Evolutionary conservation across 2,888 invertebrate species (phyloP).

Genomic region (Rhynchonema sp.): DNA sequence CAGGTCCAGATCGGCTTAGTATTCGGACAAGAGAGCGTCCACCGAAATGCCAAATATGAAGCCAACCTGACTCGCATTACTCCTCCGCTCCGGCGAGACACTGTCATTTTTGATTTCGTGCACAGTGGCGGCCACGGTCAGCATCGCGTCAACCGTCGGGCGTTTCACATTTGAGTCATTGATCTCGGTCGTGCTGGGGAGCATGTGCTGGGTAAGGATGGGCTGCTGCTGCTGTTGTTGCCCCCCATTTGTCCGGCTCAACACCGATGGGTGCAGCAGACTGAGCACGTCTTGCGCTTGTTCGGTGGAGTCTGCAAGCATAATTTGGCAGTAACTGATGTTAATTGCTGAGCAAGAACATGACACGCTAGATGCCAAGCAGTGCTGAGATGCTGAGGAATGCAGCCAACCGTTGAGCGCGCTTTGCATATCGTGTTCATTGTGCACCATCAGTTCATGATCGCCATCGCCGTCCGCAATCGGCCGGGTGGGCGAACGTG

Average conservation of each 20-base stretch:
- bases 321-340: too few species aligned
- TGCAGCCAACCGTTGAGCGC: too few species aligned
- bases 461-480: too few species aligned
- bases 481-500: too few species aligned
- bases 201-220: conserved; percentile 10
- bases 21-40: neutral
- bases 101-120: too few species aligned
- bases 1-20: neutral
- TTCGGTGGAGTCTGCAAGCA: too few species aligned
- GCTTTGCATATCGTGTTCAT: too few species aligned
- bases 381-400: too few species aligned
- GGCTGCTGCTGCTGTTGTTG: neutral
- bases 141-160: too few species aligned
- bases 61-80: neutral
- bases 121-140: neutral
- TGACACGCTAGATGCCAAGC: too few species aligned
- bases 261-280: neutral
- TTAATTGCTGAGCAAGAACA: too few species aligned
- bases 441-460: too few species aligned
- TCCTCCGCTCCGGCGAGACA: neutral
- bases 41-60: neutral
- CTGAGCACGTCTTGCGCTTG: neutral
- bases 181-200: conserved; percentile 27
- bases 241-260: neutral
- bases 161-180: conserved; percentile 23